phyloP scores from a whole-genome alignment of 2,797 vertebrate genomes.

The Caiman crocodilus region DNA sequence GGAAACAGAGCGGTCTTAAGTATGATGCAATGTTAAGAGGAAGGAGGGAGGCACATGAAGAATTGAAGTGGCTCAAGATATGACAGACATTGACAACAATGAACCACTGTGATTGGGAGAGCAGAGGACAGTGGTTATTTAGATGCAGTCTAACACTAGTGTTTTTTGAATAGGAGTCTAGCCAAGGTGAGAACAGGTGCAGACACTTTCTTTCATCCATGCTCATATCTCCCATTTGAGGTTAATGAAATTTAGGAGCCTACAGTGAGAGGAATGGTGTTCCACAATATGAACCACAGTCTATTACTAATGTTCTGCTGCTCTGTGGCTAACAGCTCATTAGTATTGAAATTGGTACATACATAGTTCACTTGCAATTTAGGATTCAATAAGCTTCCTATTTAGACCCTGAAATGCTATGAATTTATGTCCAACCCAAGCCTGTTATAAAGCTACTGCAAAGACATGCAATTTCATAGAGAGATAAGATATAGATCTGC shows the following conservation, averaged over 20 bases:
- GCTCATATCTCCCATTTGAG: background rate
- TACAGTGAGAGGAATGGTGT: background rate
- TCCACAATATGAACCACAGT: background rate
- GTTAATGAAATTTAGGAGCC: fast-evolving
- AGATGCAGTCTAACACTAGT: background rate
- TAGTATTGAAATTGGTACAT: constrained; percentile 57
- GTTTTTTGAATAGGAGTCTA: background rate
- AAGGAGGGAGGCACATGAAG: background rate
- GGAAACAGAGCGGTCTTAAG: background rate
- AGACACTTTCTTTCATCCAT: fast-evolving
- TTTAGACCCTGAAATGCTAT: constrained; percentile 16
- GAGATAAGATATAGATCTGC: constrained; percentile 77
- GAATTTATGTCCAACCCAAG: constrained; percentile 54
- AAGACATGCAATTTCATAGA: constrained; percentile 68
- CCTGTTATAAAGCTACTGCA: background rate
- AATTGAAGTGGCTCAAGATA: background rate
- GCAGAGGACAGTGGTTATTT: background rate
- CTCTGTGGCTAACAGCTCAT: constrained; percentile 20
- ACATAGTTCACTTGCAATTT: constrained; percentile 49
- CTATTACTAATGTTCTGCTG: background rate
- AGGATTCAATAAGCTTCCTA: constrained; percentile 44
- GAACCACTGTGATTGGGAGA: background rate
- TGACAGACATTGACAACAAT: background rate
- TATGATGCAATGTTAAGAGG: background rate
- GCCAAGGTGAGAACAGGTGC: background rate